phyloP scores from a whole-genome alignment of 2,797 vertebrate genomes.

The Leptodactylus fallax region DNA sequence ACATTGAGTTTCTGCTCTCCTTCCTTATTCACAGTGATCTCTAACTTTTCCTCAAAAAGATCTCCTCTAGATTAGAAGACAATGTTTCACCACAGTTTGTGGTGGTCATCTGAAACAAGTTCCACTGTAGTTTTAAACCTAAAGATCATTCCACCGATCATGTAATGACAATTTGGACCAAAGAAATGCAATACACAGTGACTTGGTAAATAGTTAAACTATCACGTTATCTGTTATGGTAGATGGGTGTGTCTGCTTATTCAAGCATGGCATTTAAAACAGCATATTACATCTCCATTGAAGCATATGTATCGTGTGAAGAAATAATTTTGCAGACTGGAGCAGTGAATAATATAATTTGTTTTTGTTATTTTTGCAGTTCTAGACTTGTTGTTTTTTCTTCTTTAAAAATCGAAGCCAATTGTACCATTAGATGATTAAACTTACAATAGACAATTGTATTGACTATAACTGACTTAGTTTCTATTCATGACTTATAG shows the following conservation, averaged over 20 bases:
- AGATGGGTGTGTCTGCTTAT: not conserved
- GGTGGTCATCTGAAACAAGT: not conserved
- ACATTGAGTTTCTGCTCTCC: too few species aligned
- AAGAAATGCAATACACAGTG: not conserved
- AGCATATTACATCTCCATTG: not conserved
- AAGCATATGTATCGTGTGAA: slow-evolving; percentile 18
- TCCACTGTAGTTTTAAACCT: too few species aligned
- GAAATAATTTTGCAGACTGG: not conserved
- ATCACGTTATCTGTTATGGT: not conserved
- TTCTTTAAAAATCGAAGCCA: not conserved
- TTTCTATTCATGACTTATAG: too few species aligned
- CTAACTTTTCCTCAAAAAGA: too few species aligned
- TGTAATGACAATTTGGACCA: not conserved
- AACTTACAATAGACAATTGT: too few species aligned
- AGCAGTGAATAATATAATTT: not conserved
- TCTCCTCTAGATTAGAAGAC: too few species aligned
- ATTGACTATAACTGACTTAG: too few species aligned
- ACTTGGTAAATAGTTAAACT: not conserved
- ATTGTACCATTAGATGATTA: not conserved
- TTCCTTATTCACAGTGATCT: too few species aligned
- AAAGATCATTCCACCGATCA: not conserved
- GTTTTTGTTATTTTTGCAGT: not conserved
- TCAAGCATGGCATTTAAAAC: not conserved
- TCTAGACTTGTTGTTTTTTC: not conserved
- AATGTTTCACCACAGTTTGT: not conserved